Evolutionary conservation across 2,888 invertebrate species (phyloP).

Genomic region (Rhaphigaster nebulosa): DNA sequence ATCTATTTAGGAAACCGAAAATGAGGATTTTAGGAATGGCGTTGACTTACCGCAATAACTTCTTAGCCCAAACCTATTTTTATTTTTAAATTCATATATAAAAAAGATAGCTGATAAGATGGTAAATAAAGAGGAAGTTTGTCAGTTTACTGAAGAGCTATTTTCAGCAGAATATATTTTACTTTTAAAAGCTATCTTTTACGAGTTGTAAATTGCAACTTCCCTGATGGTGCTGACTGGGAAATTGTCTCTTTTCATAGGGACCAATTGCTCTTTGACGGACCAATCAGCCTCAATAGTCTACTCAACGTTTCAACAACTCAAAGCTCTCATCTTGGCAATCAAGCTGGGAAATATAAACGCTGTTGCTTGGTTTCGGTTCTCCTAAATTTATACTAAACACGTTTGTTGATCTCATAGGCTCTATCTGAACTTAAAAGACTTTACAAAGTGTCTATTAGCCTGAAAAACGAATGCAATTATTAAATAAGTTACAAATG

Average conservation of each 20-base stretch:
- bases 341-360: background rate
- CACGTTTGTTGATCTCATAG: too few relatives aligned
- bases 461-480: too few relatives aligned
- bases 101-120: background rate
- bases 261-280: slow-evolving; percentile 20
- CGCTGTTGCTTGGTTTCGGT: background rate
- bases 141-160: background rate
- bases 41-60: too few relatives aligned
- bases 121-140: background rate
- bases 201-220: slow-evolving; percentile 27
- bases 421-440: too few relatives aligned
- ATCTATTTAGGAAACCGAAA: too few relatives aligned
- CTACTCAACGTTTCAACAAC: slow-evolving; percentile 3
- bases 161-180: background rate
- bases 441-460: too few relatives aligned
- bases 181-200: slow-evolving; percentile 19
- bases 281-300: slow-evolving; percentile 1
- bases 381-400: too few relatives aligned
- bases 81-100: background rate
- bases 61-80: too few relatives aligned
- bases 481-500: too few relatives aligned
- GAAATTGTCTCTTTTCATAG: slow-evolving; percentile 40
- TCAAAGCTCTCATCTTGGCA: background rate
- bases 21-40: too few relatives aligned
- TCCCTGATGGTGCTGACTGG: background rate